Evolutionary conservation across 2,888 invertebrate genomes (phyloP).

Genomic region (Timema podura): DNA sequence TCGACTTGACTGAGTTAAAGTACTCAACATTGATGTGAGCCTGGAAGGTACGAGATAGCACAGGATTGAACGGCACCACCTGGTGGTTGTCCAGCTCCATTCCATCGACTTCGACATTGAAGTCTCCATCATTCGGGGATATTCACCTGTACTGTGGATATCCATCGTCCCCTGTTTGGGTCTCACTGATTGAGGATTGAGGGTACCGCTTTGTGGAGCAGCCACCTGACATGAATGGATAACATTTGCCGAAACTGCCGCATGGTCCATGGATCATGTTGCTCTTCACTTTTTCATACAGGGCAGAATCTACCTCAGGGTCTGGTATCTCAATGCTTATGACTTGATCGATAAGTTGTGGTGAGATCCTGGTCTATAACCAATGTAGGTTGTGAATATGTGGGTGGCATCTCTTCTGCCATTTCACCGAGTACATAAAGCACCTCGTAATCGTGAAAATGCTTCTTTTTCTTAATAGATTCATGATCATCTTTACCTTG

Average conservation of each 20-base stretch:
- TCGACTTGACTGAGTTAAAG: constrained; percentile 7
- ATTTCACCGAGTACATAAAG: too few species aligned
- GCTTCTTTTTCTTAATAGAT: too few species aligned
- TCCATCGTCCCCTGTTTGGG: too few species aligned
- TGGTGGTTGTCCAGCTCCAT: constrained; percentile 31
- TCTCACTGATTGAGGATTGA: constrained; percentile 33
- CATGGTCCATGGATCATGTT: constrained; percentile 42
- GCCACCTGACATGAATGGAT: constrained; percentile 43
- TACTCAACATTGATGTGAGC: constrained; percentile 34
- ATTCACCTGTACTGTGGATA: constrained; percentile 41
- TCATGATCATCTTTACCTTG: too few species aligned
- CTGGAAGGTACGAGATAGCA: constrained; percentile 26
- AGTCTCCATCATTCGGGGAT: not conserved
- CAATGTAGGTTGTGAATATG: too few species aligned
- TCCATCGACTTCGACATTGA: not conserved
- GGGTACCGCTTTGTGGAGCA: constrained; percentile 43
- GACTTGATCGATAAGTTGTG: too few species aligned
- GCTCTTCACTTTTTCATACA: constrained; percentile 22
- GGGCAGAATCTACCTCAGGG: constrained; percentile 33
- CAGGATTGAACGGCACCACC: constrained; percentile 31
- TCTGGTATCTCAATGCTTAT: constrained; percentile 42
- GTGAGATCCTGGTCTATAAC: too few species aligned
- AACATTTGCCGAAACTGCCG: constrained; percentile 37
- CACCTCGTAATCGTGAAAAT: too few species aligned
- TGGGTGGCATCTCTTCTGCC: too few species aligned